Evolutionary conservation across 2,797 vertebrate species (phyloP), one percentile per base, ranked within the genome.

Genomic region (Anas bahamensis): DNA sequence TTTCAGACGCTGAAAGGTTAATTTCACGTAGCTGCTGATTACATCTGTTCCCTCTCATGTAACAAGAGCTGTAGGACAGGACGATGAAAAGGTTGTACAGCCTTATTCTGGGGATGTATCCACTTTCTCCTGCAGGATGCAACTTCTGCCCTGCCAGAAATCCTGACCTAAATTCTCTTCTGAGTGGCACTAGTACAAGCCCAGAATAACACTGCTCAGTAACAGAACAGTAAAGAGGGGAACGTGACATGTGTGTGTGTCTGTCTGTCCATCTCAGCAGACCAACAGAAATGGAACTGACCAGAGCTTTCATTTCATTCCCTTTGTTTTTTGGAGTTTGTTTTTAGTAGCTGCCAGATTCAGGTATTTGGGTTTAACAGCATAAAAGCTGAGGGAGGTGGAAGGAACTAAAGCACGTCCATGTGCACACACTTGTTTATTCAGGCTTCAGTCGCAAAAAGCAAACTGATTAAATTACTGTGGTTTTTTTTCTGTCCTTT

Each of bases 101-200:
- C 28, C 73, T 69, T 44, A 55, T 7, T 24, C 44, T 28, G 39
- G 13, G 23, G 19, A 59, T 19, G 18, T 19, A 87, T 33, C 56
- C 31, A 78, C 50, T 88, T 83, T 81, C 64, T 86, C 70, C 66
- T 46, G 35, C 0, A 1, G 76, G 59, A 86, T 81, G 35, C 66
- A 78, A 59, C 69, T 87, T 90, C 9, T 70, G 37, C 66, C 41
- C 70, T 73, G 60, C 39, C 70, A 83, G 65, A 76, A 92, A 83
- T 79, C 52, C 83, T 81, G 92, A 94, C 90, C 93, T 86, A 81
- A 90, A 81, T 90, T 90, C 82, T 81, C 82, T 48, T 44, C 68
- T 12, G 12, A 75, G 60, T 17, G 64, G 68, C 75, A 88, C 37
- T 23, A 33, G 41, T 42, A 0, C 29, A 74, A 94, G 44, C 71